Evolutionary conservation across 2,797 vertebrate species (phyloP), one percentile per base, ranked within the genome.

Genomic region (Gobionotothen gibberifrons): DNA sequence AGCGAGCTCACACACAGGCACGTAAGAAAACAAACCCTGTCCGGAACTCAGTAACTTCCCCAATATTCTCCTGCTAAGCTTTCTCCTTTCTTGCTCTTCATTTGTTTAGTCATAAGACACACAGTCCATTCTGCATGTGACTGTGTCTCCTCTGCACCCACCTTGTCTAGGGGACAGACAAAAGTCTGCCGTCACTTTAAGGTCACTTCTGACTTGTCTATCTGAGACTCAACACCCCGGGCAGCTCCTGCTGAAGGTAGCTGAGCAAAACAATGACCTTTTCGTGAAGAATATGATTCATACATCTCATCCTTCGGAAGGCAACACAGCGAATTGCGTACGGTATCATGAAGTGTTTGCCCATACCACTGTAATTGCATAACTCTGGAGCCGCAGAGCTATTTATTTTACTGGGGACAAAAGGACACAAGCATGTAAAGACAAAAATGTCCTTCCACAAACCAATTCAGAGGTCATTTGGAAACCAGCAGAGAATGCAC

Each of bases 221-320:
- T 88, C 79, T 83, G 81, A 87, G 85, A 87, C 74, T 89, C 75
- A 77, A 87, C 82, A 90, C 85, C 76, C 56, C 81, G 22, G 86
- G 90, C 90, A 84, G 79, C 87, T 92, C 76, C 81, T 87, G 86
- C 90, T 90, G 82, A 90, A 93, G 86, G 88, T 90, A 90, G 87
- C 90, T 85, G 87, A 88, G 89, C 84, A 81, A 89, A 88, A 92
- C 82, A 85, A 83, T 92, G 92, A 91, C 92, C 92, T 94, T 94
- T 94, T 92, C 90, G 83, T 76, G 72, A 81, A 77, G 82, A 89
- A 86, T 89, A 73, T 91, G 89, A 93, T 91, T 93, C 89, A 93
- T 85, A 77, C 70, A 64, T 80, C 80, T 85, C 65, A 90, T 89
- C 85, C 77, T 83, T 91, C 36, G 57, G 72, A 80, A 81, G 69